Conservation (phyloP, 92 coral and sea anemone genomes). For the Bergia sp. region DNA sequence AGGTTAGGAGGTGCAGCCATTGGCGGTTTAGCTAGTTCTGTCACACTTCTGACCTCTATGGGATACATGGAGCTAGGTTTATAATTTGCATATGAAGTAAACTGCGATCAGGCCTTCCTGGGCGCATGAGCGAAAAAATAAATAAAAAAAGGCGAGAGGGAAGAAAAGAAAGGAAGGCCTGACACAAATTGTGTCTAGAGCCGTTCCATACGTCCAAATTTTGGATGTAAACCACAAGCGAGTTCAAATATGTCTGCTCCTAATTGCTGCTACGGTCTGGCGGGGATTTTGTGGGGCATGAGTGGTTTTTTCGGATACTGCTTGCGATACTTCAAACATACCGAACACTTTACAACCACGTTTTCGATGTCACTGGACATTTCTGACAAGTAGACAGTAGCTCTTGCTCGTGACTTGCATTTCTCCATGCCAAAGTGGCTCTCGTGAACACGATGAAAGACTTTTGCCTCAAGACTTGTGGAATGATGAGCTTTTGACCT, state of each 20-base stretch:
- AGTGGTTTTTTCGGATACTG: slow-evolving; percentile 49
- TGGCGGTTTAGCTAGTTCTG: no score
- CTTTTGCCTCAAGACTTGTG: slow-evolving; percentile 51
- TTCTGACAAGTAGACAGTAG: slow-evolving; percentile 57
- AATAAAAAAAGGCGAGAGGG: no score
- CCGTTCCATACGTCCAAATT: no score
- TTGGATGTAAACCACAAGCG: no score
- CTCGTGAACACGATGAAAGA: slow-evolving; percentile 55
- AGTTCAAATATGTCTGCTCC: slow-evolving; percentile 44
- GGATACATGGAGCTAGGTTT: no score
- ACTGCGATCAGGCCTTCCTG: no score
- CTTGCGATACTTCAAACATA: slow-evolving; percentile 37
- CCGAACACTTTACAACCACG: slow-evolving; percentile 45
- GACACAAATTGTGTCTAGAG: no score
- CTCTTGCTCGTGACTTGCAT: slow-evolving; percentile 61
- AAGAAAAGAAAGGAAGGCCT: no score
- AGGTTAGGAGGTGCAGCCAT: no score
- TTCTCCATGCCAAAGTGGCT: slow-evolving; percentile 77
- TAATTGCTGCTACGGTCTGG: slow-evolving; percentile 45
- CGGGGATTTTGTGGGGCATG: slow-evolving; percentile 34
- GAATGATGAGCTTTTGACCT: slow-evolving; percentile 65
- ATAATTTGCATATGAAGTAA: no score
- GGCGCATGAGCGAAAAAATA: no score
- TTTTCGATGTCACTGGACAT: slow-evolving; percentile 58
- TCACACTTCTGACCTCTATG: no score